These are phyloP conservation scores for Ridgeia piscesae DNA, from an alignment of 1,140 invertebrate genomes.

Conservation along the genomic window DNA sequence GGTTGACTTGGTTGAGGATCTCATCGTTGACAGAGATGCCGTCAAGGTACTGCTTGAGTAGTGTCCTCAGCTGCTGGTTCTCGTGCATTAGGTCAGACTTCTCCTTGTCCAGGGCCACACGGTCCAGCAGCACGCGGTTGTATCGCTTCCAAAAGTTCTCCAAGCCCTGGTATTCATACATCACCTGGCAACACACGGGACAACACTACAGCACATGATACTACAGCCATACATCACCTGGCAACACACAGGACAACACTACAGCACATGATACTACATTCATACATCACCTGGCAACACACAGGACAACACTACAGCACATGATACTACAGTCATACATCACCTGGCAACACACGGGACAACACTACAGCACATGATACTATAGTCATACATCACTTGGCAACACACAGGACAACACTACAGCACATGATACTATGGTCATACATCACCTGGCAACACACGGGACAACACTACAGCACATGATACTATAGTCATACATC, in stretches of 20 bases:
- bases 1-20: conserved; percentile 55
- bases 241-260: neutral
- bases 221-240: neutral
- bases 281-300: neutral
- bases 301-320: neutral
- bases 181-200: conserved; percentile 37
- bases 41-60: conserved; percentile 59
- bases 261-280: neutral
- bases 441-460: neutral
- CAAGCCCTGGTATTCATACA: conserved; percentile 52
- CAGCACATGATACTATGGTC: neutral
- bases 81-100: conserved; percentile 47
- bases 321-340: neutral
- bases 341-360: neutral
- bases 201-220: neutral
- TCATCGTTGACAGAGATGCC: conserved; percentile 59
- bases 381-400: neutral
- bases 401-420: neutral
- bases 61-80: conserved; percentile 53
- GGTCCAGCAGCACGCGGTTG: conserved; percentile 58
- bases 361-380: neutral
- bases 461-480: neutral
- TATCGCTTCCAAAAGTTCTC: conserved; percentile 60
- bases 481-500: neutral
- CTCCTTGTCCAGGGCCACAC: conserved; percentile 56